These are phyloP conservation scores for Diplodus puntazzo DNA, from an alignment of 2,797 vertebrate species.

Conservation along the genomic window DNA sequence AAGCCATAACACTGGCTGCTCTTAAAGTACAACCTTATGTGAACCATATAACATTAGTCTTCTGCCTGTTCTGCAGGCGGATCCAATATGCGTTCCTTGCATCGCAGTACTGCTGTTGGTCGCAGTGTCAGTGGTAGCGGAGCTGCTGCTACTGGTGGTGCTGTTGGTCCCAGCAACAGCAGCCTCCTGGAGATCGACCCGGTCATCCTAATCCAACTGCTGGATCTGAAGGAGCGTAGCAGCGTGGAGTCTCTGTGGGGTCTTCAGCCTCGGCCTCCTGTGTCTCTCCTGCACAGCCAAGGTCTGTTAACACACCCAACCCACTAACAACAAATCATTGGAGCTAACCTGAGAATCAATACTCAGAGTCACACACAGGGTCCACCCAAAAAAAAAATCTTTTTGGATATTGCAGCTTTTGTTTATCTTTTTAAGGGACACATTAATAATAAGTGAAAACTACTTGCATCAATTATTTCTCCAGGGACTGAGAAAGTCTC, in stretches of 20 bases:
- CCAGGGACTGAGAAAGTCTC: not conserved
- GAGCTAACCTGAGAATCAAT: slow-evolving; percentile 27
- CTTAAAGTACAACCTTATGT: not conserved
- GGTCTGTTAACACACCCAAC: slow-evolving; percentile 76
- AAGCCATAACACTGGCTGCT: not conserved
- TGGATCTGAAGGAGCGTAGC: slow-evolving; percentile 95
- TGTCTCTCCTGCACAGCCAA: slow-evolving; percentile 92
- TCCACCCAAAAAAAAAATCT: not conserved
- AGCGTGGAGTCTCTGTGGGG: slow-evolving; percentile 96
- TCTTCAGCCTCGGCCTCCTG: slow-evolving; percentile 93
- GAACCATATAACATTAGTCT: not conserved
- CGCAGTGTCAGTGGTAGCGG: slow-evolving; percentile 21
- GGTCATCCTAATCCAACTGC: slow-evolving; percentile 94
- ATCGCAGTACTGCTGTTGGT: slow-evolving; percentile 75
- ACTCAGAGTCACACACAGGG: not conserved
- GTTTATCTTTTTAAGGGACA: not conserved
- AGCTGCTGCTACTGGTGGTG: slow-evolving; percentile 63
- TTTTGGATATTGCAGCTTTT: not conserved
- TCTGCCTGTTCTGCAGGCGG: slow-evolving; percentile 58
- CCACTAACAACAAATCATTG: slow-evolving; percentile 19
- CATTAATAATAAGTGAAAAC: not conserved
- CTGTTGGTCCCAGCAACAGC: slow-evolving; percentile 63
- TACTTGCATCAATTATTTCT: not conserved
- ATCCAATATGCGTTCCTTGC: slow-evolving; percentile 80
- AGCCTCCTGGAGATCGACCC: slow-evolving; percentile 96